These are phyloP conservation scores for Papilio machaon DNA, from an alignment of 1,140 invertebrate genomes.

Conservation along the genomic window DNA sequence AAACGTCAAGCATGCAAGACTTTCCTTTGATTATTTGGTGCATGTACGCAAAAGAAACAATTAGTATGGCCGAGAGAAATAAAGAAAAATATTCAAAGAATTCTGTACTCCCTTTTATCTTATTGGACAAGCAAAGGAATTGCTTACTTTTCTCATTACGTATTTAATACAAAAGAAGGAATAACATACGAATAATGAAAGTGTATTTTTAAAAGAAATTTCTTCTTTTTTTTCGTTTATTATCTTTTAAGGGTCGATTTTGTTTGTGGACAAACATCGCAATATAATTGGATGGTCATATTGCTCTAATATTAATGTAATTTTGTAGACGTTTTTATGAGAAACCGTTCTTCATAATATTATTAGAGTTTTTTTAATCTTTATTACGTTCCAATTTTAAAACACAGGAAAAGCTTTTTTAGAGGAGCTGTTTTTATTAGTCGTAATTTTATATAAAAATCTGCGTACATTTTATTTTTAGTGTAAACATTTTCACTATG, in stretches of 20 bases:
- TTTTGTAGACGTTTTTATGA: conserved; percentile 3
- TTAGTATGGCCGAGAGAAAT: conserved; percentile 22
- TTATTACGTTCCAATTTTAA: conserved; percentile 8
- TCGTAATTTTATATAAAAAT: not conserved
- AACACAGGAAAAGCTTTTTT: not conserved
- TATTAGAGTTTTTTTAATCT: conserved; percentile 7
- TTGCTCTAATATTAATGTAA: conserved; percentile 19
- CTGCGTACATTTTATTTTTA: not conserved
- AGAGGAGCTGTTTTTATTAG: not conserved
- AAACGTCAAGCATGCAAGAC: not conserved
- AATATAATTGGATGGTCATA: conserved; percentile 3
- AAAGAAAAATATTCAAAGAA: conserved; percentile 2
- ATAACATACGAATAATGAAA: conserved; percentile 2
- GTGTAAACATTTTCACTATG: too few relatives aligned
- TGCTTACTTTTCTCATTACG: not conserved
- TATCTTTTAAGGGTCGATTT: not conserved
- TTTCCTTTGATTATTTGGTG: conserved; percentile 25
- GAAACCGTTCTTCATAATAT: not conserved
- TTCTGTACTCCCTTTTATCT: not conserved
- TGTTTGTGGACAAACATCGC: conserved; percentile 16
- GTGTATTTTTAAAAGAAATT: not conserved
- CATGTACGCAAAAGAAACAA: conserved; percentile 23
- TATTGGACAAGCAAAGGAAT: conserved; percentile 16
- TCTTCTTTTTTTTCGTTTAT: conserved; percentile 15
- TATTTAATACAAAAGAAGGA: conserved; percentile 26